Conservation (phyloP, 2,888 invertebrate genomes). For the Melieria omissa region DNA sequence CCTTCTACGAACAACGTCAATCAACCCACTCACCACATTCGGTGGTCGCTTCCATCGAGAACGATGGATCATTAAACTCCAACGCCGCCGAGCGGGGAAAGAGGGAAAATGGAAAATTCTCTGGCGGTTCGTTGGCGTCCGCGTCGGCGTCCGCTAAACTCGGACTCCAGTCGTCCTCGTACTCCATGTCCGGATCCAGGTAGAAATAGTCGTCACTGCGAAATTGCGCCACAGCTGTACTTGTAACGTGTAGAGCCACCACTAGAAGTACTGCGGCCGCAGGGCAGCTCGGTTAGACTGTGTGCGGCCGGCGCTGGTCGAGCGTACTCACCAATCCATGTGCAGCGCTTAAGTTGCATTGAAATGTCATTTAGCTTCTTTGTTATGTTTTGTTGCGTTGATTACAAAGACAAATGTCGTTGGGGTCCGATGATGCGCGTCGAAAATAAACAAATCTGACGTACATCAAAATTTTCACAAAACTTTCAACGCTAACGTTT, state of each 20-base stretch:
- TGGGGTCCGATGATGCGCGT: neutral
- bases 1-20: neutral
- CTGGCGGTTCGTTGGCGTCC: slow-evolving; percentile 19
- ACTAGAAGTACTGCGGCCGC: slow-evolving; percentile 36
- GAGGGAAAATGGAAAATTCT: slow-evolving; percentile 9
- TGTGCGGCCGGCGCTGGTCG: neutral
- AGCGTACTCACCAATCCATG: slow-evolving; percentile 50
- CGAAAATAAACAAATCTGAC: slow-evolving; percentile 24
- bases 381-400: slow-evolving; percentile 30
- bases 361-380: slow-evolving; percentile 47
- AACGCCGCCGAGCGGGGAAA: neutral
- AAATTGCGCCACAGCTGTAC: slow-evolving; percentile 24
- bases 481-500: slow-evolving; percentile 14
- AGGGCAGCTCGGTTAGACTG: neutral
- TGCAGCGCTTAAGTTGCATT: slow-evolving; percentile 50
- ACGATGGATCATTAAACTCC: neutral
- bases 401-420: slow-evolving; percentile 21
- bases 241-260: slow-evolving; percentile 25
- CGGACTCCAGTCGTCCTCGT: slow-evolving; percentile 24
- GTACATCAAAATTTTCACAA: slow-evolving; percentile 17
- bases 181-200: slow-evolving; percentile 39
- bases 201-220: slow-evolving; percentile 43
- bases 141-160: slow-evolving; percentile 9
- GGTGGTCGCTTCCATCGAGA: slow-evolving; percentile 23
- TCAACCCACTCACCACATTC: slow-evolving; percentile 36